Percentiles rank a stretch among this genome's conserved stretches.
phyloP scores from a whole-genome alignment of 2,113 vertebrate genomes.

The Neopipo cinnamomea region DNA sequence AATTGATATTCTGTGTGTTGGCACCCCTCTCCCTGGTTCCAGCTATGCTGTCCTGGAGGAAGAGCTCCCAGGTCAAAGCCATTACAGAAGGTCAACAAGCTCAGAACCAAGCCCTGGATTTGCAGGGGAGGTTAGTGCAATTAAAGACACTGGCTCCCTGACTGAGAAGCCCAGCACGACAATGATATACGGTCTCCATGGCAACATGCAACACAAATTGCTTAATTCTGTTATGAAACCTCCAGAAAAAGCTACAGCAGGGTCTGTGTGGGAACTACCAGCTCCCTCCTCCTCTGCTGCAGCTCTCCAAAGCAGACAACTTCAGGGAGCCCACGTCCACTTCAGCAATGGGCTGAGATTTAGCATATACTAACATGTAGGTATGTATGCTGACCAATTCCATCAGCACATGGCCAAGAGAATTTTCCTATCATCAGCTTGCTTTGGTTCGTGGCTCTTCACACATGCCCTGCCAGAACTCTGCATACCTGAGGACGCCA shows the following conservation, averaged over 20 bases:
- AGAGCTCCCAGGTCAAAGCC: background rate
- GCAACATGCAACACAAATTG: slow-evolving; percentile 64
- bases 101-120: background rate
- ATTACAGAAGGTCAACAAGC: background rate
- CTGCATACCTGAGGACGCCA: background rate
- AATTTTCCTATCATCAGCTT: background rate
- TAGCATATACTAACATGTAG: background rate
- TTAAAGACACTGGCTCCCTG: background rate
- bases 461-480: background rate
- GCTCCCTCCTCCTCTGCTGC: background rate
- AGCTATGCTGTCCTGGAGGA: background rate
- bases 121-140: background rate
- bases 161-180: slow-evolving; percentile 35
- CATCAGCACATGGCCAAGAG: background rate
- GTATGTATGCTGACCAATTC: background rate
- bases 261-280: background rate
- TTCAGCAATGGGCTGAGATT: background rate
- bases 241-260: slow-evolving; percentile 21
- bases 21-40: background rate
- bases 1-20: accelerated
- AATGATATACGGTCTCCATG: slow-evolving; percentile 62
- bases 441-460: background rate
- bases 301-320: background rate
- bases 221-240: slow-evolving; percentile 67
- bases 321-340: background rate